Evolutionary conservation across 2,113 vertebrate genomes (phyloP), one percentile per base, ranked within the genome.

Genomic region (Sander vitreus): DNA sequence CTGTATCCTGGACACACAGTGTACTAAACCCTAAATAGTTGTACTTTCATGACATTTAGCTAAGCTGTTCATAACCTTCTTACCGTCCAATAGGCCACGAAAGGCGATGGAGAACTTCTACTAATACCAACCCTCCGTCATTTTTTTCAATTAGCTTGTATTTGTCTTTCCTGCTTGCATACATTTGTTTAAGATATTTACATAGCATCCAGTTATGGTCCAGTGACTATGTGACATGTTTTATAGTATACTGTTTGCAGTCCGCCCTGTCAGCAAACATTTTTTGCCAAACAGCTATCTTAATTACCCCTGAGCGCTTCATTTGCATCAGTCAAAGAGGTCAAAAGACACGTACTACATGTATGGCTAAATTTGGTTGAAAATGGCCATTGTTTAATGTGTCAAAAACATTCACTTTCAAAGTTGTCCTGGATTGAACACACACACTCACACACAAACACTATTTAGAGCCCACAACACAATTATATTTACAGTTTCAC

Each of bases 1-100:
- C 76, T 86, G 76, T 57, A 63, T 87, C 70, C 73, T 76, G 66
- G 59, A 71, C 51, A 68, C 83, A 80, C 51, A 0, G 64, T 72
- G 50, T 33, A 15, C 58, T 19, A 7, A 73, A 53, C 57, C 62
- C 48, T 30, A 54, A 75, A 86, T 73, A 81, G 54, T 67, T 67
- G 58, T 6, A 68, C 73, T 63, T 78, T 45, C 55, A 33, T 65
- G 54, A 58, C 69, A 47, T 63, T 12, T 65, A 57, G 64, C 10
- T 19, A 21, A 39, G 68, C 71, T 19, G 30, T 39, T 59, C 43
- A 4, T 13, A 67, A 62, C 53, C 1, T 10, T 30, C 43, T 66
- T 60, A 16, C 10, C 13, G 13, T 51, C 21, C 59, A 66, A 14
- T 59, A 33, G 72, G 13, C 66, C 12, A 21, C 30, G 45, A 48